phyloP scores from a whole-genome alignment of 2,888 invertebrate genomes.

The Lycocerus yunnanus region DNA sequence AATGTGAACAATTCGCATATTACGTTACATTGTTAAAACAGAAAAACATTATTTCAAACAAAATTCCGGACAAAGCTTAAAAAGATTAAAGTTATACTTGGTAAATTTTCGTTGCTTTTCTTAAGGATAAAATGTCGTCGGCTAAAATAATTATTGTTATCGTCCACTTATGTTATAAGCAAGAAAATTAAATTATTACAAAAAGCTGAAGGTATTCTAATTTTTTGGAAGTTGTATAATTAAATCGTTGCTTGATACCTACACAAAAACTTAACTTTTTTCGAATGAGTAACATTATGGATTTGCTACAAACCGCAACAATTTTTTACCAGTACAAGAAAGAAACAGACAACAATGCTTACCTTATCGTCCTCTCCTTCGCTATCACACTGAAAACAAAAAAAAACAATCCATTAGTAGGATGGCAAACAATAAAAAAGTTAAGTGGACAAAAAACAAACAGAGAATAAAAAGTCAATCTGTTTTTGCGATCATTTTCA shows the following conservation, averaged over 20 bases:
- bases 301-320: background rate
- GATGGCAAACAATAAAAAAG: slow-evolving; percentile 34
- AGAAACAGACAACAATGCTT: slow-evolving; percentile 52
- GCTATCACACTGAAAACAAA: slow-evolving; percentile 86
- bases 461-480: slow-evolving; percentile 43
- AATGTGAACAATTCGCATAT: no score
- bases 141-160: background rate
- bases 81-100: no score
- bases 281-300: background rate
- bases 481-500: slow-evolving; percentile 37
- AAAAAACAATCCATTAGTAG: slow-evolving; percentile 50
- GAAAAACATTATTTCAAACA: no score
- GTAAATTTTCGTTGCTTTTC: no score
- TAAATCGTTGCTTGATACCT: background rate
- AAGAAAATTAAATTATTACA: background rate
- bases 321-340: background rate
- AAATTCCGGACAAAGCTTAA: no score
- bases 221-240: background rate
- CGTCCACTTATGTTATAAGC: background rate
- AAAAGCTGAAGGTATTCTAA: background rate
- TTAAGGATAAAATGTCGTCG: no score
- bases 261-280: background rate
- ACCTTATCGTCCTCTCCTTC: slow-evolving; percentile 92
- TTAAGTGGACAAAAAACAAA: slow-evolving; percentile 31
- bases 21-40: no score